Evolutionary conservation across 2,113 vertebrate genomes (phyloP).

Genomic region (Grantiella picta): DNA sequence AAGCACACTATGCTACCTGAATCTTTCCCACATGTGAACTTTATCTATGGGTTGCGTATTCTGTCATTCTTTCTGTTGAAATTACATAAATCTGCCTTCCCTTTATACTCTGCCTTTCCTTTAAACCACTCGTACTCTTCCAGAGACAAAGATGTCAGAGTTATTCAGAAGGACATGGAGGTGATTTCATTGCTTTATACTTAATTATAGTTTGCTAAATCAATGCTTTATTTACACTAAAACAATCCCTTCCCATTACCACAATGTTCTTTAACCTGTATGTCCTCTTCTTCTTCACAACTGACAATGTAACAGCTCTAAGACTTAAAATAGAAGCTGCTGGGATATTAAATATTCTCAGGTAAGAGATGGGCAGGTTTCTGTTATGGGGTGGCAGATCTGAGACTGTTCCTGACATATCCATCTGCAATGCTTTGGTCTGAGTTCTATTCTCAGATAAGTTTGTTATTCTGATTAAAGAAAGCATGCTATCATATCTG

Average conservation of each 20-base stretch:
- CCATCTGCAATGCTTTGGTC: neutral
- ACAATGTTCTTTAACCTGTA: neutral
- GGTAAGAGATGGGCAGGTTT: neutral
- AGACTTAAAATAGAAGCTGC: neutral
- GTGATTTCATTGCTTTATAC: neutral
- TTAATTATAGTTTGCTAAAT: conserved; percentile 18
- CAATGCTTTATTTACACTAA: neutral
- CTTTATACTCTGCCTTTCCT: neutral
- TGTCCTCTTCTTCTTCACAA: neutral
- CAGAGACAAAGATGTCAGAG: neutral
- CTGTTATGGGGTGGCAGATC: neutral
- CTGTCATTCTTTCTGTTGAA: neutral
- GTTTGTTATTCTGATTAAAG: neutral
- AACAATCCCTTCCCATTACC: neutral
- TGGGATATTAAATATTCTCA: neutral
- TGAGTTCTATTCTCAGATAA: neutral
- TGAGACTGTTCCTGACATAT: neutral
- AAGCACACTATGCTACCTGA: neutral
- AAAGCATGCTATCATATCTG: neutral
- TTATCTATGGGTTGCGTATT: neutral
- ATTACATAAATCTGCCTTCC: neutral
- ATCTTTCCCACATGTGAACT: neutral
- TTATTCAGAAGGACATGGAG: neutral
- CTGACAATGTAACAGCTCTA: neutral
- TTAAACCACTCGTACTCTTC: neutral